Percentiles rank a stretch among this genome's conserved stretches.
These are phyloP conservation scores for Apodemia duryi DNA, from an alignment of 2,888 invertebrate species.

Conservation along the genomic window DNA sequence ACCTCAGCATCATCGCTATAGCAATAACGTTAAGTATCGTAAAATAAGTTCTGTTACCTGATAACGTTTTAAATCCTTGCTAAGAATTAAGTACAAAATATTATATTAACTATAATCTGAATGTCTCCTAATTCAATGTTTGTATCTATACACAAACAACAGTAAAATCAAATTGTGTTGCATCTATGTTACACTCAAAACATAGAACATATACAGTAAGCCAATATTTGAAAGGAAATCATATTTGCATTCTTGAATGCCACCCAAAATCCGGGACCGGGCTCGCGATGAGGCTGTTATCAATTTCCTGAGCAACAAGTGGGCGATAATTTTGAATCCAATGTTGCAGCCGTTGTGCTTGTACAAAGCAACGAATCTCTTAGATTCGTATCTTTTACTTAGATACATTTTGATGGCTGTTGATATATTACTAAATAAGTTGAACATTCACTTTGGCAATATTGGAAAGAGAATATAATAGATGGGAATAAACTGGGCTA, in stretches of 20 bases:
- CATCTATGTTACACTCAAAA: not conserved
- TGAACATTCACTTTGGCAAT: not conserved
- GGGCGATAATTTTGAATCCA: conserved; percentile 74
- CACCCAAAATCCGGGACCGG: conserved; percentile 53
- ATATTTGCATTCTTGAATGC: conserved; percentile 58
- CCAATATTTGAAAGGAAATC: conserved; percentile 35
- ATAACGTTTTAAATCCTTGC: no score
- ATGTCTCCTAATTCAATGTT: no score
- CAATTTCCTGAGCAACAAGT: conserved; percentile 76
- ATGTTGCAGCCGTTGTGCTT: conserved; percentile 47
- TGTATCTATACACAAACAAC: no score
- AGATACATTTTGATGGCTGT: conserved; percentile 4
- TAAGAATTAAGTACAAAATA: no score
- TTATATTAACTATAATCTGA: no score
- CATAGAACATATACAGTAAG: conserved; percentile 16
- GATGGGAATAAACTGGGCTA: no score
- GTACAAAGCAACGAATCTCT: conserved; percentile 44
- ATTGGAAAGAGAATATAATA: no score
- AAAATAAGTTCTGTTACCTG: no score
- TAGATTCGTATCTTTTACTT: conserved; percentile 23
- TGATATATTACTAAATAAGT: conserved; percentile 7
- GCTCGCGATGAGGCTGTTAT: conserved; percentile 64
- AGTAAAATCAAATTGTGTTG: no score
- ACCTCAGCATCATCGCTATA: no score
- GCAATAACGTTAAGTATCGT: no score